These are phyloP conservation scores for Tapirus terrestris DNA, from an alignment of 2,113 vertebrate species.

Conservation along the genomic window DNA sequence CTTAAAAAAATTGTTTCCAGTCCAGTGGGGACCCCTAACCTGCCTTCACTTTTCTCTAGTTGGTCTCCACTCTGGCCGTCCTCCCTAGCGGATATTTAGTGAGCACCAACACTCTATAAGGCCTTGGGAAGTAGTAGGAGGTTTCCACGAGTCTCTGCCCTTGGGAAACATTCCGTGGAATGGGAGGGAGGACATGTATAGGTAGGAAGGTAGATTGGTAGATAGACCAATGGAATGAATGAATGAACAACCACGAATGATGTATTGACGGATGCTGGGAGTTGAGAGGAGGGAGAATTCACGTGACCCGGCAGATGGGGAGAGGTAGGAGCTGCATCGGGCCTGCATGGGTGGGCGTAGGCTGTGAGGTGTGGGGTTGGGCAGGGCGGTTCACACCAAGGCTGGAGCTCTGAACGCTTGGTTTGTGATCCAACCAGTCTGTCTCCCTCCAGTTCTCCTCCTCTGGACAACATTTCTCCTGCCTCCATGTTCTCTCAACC, in stretches of 20 bases:
- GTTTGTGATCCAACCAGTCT: fast-evolving
- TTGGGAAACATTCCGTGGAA: not conserved
- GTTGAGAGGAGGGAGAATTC: not conserved
- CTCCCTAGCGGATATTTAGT: not conserved
- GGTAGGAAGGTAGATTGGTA: not conserved
- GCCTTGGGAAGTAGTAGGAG: not conserved
- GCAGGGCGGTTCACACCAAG: fast-evolving
- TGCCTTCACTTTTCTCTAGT: fast-evolving
- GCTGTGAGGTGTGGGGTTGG: not conserved
- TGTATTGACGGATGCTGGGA: fast-evolving
- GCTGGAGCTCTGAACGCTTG: not conserved
- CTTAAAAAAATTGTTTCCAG: not conserved
- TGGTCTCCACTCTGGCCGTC: not conserved
- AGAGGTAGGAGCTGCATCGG: fast-evolving
- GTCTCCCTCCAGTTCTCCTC: not conserved
- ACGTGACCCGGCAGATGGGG: fast-evolving
- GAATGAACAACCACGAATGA: fast-evolving
- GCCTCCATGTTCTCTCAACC: not conserved
- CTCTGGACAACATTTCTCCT: not conserved
- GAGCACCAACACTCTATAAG: fast-evolving
- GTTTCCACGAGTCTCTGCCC: not conserved
- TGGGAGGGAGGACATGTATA: not conserved
- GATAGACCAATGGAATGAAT: not conserved
- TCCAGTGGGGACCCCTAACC: not conserved
- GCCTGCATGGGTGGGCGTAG: not conserved